Evolutionary conservation across 2,888 invertebrate genomes (phyloP).

Genomic region (Dendrolimus houi): DNA sequence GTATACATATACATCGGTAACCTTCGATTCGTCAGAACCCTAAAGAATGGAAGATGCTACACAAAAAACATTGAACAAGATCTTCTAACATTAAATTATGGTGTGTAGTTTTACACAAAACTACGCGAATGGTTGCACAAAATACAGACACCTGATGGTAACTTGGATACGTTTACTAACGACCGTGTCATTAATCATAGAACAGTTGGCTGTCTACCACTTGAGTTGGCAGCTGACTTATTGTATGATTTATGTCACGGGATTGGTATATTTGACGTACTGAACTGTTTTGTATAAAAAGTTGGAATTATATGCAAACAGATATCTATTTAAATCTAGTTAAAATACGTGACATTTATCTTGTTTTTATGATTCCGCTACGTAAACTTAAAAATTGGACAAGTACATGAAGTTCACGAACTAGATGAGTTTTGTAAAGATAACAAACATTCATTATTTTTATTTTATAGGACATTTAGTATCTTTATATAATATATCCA

Average conservation of each 20-base stretch:
- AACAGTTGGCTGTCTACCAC: slow-evolving; percentile 39
- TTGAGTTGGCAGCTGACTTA: slow-evolving; percentile 31
- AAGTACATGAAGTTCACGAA: too few species aligned
- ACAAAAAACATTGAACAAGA: background rate
- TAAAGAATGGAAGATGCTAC: background rate
- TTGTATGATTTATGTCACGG: slow-evolving; percentile 18
- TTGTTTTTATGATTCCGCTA: too few species aligned
- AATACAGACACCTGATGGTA: slow-evolving; percentile 38
- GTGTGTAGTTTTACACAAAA: too few species aligned
- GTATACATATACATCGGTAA: background rate
- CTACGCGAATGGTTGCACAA: slow-evolving; percentile 20
- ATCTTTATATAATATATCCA: too few species aligned
- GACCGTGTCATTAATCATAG: slow-evolving; percentile 57
- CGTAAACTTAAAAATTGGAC: too few species aligned
- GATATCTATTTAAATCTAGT: too few species aligned
- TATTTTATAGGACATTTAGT: too few species aligned
- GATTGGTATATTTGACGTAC: background rate
- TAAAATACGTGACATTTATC: too few species aligned
- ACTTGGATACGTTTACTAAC: slow-evolving; percentile 39
- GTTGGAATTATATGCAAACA: too few species aligned
- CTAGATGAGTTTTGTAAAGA: too few species aligned
- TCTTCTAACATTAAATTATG: background rate
- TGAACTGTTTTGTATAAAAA: too few species aligned
- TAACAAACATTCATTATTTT: too few species aligned
- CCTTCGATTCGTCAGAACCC: background rate